Evolutionary conservation across 2,113 vertebrate genomes (phyloP).

Genomic region (Pygoscelis antarcticus): DNA sequence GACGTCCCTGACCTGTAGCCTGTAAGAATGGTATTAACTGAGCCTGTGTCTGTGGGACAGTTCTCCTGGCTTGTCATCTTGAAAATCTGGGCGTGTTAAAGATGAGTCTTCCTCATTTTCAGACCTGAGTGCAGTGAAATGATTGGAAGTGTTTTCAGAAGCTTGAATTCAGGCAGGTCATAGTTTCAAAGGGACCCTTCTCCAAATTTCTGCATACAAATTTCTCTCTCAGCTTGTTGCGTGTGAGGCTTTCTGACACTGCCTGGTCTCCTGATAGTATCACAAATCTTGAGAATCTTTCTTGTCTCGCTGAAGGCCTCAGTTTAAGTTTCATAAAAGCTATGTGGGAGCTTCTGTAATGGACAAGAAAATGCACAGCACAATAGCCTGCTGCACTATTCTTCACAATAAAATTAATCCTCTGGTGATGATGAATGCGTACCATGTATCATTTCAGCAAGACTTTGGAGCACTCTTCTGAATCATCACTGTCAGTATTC

Average conservation of each 20-base stretch:
- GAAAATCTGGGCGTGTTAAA: background rate
- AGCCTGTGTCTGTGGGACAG: background rate
- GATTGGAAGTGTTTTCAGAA: background rate
- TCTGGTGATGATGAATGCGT: background rate
- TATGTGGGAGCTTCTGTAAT: background rate
- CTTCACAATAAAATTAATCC: slow-evolving; percentile 40
- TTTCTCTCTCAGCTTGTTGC: background rate
- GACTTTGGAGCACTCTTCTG: slow-evolving; percentile 7
- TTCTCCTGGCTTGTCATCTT: background rate
- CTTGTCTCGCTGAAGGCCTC: background rate
- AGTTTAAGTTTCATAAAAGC: slow-evolving; percentile 1
- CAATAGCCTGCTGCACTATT: background rate
- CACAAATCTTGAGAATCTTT: slow-evolving; percentile 14
- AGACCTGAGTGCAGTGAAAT: background rate
- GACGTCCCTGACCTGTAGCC: background rate
- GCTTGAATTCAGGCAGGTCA: background rate
- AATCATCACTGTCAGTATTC: slow-evolving; percentile 34
- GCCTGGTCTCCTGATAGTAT: background rate
- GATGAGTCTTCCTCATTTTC: background rate
- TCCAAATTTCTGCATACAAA: background rate
- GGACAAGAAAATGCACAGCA: slow-evolving; percentile 4
- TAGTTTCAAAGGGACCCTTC: slow-evolving; percentile 1
- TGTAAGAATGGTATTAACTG: background rate
- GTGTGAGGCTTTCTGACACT: background rate
- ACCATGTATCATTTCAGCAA: slow-evolving; percentile 35